These are phyloP conservation scores for Leptinotarsa undecemlineata DNA, from an alignment of 1,140 invertebrate species.

Conservation along the genomic window DNA sequence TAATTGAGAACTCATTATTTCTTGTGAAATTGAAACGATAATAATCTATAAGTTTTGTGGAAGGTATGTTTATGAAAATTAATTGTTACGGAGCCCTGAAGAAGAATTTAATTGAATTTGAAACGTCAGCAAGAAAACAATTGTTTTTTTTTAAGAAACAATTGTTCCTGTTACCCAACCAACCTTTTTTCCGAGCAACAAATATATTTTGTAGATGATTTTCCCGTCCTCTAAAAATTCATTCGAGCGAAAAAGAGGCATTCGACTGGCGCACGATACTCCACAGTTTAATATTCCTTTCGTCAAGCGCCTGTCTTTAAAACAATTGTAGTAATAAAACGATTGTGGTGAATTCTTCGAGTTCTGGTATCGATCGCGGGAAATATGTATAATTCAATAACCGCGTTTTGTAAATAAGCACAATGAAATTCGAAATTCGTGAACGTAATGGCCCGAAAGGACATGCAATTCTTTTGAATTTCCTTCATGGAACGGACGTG, in stretches of 20 bases:
- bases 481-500: background rate
- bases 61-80: no score
- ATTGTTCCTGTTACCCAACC: no score
- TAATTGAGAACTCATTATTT: no score
- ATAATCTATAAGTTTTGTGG: no score
- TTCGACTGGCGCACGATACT: background rate
- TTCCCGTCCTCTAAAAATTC: background rate
- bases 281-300: background rate
- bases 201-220: no score
- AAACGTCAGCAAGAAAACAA: no score
- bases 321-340: constrained; percentile 4
- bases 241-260: background rate
- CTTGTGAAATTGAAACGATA: no score
- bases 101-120: no score
- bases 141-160: no score
- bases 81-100: no score
- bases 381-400: constrained; percentile 9
- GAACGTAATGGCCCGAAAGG: constrained; percentile 1
- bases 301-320: background rate
- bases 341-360: background rate
- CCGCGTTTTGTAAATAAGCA: background rate
- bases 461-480: constrained; percentile 6
- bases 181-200: no score
- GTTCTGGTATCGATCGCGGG: background rate
- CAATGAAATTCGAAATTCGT: constrained; percentile 6